Evolutionary conservation across 2,888 invertebrate species (phyloP).

Genomic region (Myopa testacea): DNA sequence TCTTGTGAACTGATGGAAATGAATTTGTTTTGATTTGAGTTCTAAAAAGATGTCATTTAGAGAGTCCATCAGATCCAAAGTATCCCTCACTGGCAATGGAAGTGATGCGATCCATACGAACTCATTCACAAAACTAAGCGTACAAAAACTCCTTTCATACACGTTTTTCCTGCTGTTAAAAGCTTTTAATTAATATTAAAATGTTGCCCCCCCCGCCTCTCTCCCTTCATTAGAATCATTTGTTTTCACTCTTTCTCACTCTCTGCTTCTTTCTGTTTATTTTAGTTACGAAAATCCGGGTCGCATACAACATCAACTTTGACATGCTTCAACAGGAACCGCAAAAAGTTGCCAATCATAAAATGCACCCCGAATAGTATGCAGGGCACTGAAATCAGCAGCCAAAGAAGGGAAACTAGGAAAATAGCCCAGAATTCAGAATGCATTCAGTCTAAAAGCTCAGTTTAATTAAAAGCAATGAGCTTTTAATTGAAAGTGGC

Average conservation of each 20-base stretch:
- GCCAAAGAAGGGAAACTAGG: not conserved
- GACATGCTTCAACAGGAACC: not conserved
- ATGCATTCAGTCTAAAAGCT: constrained; percentile 10
- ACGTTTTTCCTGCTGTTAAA: no score
- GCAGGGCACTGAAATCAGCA: constrained; percentile 5
- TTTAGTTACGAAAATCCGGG: constrained; percentile 13
- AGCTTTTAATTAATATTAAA: not conserved
- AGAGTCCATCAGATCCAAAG: no score
- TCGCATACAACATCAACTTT: not conserved
- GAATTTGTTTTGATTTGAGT: no score
- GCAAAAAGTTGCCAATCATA: constrained; percentile 1
- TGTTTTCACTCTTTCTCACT: not conserved
- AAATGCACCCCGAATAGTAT: constrained; percentile 2
- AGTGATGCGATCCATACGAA: no score
- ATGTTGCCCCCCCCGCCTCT: not conserved
- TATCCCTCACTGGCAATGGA: no score
- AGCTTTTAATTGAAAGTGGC: constrained; percentile 14
- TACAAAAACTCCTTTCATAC: no score
- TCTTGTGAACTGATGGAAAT: no score
- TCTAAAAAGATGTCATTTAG: no score
- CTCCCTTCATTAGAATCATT: no score
- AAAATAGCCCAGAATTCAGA: not conserved
- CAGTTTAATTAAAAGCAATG: constrained; percentile 30
- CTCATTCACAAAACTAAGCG: no score
- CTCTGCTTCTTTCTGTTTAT: not conserved